Percentiles rank a stretch among this genome's conserved stretches.
phyloP scores from a whole-genome alignment of 2,113 vertebrate genomes.

The Engystomops pustulosus region DNA sequence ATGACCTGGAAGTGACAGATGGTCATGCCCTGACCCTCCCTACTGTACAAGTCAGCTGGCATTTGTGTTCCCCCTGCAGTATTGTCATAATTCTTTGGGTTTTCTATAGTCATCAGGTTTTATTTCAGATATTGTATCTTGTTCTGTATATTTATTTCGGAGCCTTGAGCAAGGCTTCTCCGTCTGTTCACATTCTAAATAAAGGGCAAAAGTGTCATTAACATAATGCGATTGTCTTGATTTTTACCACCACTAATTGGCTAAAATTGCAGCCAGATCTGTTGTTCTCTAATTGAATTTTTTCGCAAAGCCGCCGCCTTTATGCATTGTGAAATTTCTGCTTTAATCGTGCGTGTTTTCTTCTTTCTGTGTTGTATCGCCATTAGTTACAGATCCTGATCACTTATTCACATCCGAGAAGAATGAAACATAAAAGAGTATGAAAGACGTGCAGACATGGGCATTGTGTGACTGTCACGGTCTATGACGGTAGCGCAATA shows the following conservation, averaged over 20 bases:
- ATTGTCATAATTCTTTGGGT: neutral
- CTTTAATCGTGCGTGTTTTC: conserved; percentile 36
- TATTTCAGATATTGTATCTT: neutral
- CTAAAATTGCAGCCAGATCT: conserved; percentile 50
- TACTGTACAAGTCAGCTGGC: too few relatives aligned
- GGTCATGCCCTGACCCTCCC: neutral
- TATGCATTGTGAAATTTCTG: conserved; percentile 3
- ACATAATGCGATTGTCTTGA: conserved; percentile 51
- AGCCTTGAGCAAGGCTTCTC: neutral
- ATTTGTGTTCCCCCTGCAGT: too few relatives aligned
- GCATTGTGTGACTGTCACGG: neutral
- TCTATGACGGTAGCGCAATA: neutral
- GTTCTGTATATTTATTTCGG: neutral
- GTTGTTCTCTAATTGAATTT: conserved; percentile 46
- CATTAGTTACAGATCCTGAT: conserved; percentile 50
- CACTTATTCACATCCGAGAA: neutral
- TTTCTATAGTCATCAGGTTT: neutral
- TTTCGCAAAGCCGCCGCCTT: conserved; percentile 37
- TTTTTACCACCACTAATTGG: conserved; percentile 54
- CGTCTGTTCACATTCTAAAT: conserved; percentile 26
- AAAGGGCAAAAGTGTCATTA: conserved; percentile 37
- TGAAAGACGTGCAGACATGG: neutral
- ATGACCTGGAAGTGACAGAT: too few relatives aligned
- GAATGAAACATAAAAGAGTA: conserved; percentile 2
- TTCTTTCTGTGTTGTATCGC: conserved; percentile 8